Base-by-base conservation (phyloP, 2,888 invertebrate genomes). In the Chymomyza fuscimana region DNA sequence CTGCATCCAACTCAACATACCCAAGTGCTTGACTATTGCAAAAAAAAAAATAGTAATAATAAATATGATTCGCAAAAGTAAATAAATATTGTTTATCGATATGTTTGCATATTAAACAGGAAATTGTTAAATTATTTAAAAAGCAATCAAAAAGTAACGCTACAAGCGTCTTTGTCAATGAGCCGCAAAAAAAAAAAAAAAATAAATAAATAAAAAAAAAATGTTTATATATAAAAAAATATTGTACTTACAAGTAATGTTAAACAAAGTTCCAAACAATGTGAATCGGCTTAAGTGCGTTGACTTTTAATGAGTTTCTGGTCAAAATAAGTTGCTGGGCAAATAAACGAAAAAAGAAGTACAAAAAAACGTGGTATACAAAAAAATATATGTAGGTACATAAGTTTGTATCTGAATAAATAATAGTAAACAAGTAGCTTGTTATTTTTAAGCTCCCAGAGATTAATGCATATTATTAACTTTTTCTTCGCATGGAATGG, bases 41-140 rank as follows among this genome's bases (percentile, higher is more conserved):
- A 46, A 5, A 46, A 12, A 12, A 40, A 32, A 29, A 19, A 59
- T 7, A 25, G n/a, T 54, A 46, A 46, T 46, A 46, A 46, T 46
- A 32, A 7, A 32, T 12, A 46, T 46, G 40, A 46, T 6, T 46
- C 12, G 40, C 40, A 12, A 46, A 46, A 46, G 40, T 46, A 12
- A 46, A 12, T 12, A 12, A 46, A 12, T 32, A 32, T 32, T 32
- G 32, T 32, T 32, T 32, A 32, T 32, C 25, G 54, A 9, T 32
- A 59, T 74, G 40, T 70, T 72, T 74, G 63, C 62, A 63, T 69
- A 73, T 69, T 69, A 64, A 72, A 60, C 67, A 71, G 73, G 69
- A 80, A 80, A 69, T 68, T 51, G 40, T 59, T 63, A 66, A 67
- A 56, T 62, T 65, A 16, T 51, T 22, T 29, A 62, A 62, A 68